Evolutionary conservation across 2,113 vertebrate genomes (phyloP), one percentile per base, ranked within the genome.

Genomic region (Clupea harengus): DNA sequence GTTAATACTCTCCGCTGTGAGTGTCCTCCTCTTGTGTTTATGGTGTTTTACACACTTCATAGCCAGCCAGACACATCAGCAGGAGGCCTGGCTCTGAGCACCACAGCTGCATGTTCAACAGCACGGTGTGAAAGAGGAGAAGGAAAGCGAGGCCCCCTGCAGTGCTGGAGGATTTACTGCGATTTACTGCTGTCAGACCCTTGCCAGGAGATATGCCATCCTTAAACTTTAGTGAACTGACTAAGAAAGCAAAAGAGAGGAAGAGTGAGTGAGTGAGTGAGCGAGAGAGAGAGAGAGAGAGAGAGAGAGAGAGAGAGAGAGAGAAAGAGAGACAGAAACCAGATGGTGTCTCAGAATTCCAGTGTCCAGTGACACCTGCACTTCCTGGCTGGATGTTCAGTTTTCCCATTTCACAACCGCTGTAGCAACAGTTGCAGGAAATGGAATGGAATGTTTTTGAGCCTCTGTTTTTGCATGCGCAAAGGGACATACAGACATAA

Each of bases 91-190:
- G 39, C 83, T 45, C 22, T 25, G 17, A 60, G 32, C 28, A 15
- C 67, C 13, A n/a, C 83, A 44, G 44, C 28, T 64, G 60, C 83
- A 28, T 78, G 46, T 45, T 46, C 11, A 13, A 45, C 47, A 57
- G 82, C 32, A 2, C 13, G 2, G 54, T 22, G 18, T 60, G 54
- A 60, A 60, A 60, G 54, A 60, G 54, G 54, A 60, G 50, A 20
- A 6, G 32, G 7, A 22, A 10, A 84, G 49, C 64, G 46, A 44
- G 83, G 83, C 83, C 83, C 83, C 83, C 83, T 84, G 46, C 52
- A 47, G 83, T 39, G 75, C 17, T 6, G 83, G 83, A 84, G 83
- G 83, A 84, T 75, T 84, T 75, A 84, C 67, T 75, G 67, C 60
- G 49, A 25, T 22, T n/a, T 46, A 32, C 83, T 39, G 28, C 64